Percentiles rank a stretch among this genome's conserved stretches.
Evolutionary conservation across 2,888 invertebrate species (phyloP).

Genomic region (Synanthedon vespiformis): DNA sequence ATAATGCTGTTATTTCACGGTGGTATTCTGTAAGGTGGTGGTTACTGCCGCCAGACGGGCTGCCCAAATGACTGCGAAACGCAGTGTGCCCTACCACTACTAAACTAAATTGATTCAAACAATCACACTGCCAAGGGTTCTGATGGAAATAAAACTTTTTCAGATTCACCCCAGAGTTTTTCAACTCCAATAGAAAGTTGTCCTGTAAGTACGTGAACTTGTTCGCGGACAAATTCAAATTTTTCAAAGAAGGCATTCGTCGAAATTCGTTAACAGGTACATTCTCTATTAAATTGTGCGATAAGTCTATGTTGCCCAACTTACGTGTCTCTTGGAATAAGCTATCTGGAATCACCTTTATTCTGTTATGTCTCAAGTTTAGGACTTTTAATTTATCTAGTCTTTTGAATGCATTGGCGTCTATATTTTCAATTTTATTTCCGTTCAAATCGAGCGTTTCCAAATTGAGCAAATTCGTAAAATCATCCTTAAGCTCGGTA

Average conservation of each 20-base stretch:
- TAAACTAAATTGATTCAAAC: conserved; percentile 36
- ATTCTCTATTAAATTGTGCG: conserved; percentile 34
- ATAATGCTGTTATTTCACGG: too few relatives aligned
- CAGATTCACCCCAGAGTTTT: conserved; percentile 34
- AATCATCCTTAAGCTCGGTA: conserved; percentile 19
- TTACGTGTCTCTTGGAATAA: conserved; percentile 31
- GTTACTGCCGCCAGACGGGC: too few relatives aligned
- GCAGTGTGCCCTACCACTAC: too few relatives aligned
- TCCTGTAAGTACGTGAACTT: conserved; percentile 41
- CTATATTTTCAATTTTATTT: conserved; percentile 34
- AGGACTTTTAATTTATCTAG: conserved; percentile 34
- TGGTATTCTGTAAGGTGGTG: too few relatives aligned
- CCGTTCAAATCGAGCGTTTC: conserved; percentile 35
- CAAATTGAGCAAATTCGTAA: conserved; percentile 30
- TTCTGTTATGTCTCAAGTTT: conserved; percentile 31
- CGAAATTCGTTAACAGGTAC: conserved; percentile 39
- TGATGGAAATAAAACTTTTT: conserved; percentile 43
- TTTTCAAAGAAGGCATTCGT: conserved; percentile 29
- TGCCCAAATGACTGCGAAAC: too few relatives aligned
- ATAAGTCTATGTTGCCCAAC: conserved; percentile 35
- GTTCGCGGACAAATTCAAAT: conserved; percentile 42
- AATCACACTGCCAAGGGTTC: conserved; percentile 59
- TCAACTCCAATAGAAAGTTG: conserved; percentile 46
- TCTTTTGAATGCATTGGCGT: conserved; percentile 28
- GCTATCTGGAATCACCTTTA: conserved; percentile 31